A percentile compares a stretch with the other conserved stretches of the same genome.
Conservation (phyloP, 2,113 vertebrate genomes). For the Gambusia affinis region DNA sequence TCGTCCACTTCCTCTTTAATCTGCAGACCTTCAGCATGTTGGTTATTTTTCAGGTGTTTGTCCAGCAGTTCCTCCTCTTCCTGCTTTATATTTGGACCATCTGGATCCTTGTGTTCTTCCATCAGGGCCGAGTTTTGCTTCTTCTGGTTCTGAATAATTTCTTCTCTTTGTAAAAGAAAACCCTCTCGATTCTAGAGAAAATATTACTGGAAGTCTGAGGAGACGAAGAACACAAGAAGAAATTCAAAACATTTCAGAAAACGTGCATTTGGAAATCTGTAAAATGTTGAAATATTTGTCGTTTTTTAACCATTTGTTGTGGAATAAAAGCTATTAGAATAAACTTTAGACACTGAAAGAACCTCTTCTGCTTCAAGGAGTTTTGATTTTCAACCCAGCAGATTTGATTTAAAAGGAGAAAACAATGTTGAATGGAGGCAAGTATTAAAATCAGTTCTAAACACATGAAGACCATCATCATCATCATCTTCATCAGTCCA, state of each 20-base stretch:
- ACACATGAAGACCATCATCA: too few species aligned
- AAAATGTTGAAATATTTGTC: background rate
- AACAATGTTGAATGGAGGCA: too few species aligned
- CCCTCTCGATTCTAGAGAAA: background rate
- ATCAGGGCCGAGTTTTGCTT: background rate
- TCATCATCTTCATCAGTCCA: too few species aligned
- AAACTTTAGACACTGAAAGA: too few species aligned
- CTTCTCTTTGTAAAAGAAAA: background rate
- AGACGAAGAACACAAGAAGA: background rate
- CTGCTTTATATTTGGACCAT: background rate
- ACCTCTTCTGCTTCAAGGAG: too few species aligned
- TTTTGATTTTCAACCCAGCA: too few species aligned
- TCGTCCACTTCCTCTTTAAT: background rate
- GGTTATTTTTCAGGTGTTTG: background rate
- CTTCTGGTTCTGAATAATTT: background rate
- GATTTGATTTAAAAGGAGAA: too few species aligned
- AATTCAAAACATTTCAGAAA: background rate
- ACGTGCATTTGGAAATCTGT: background rate
- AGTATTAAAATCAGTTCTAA: too few species aligned
- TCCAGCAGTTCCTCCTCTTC: background rate
- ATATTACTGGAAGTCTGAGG: background rate
- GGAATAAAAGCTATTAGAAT: too few species aligned
- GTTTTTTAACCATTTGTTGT: background rate
- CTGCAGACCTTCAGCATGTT: background rate
- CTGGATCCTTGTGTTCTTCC: background rate